These are phyloP conservation scores for Pygmarrhopalites habei DNA, from an alignment of 1,140 invertebrate species.

Conservation along the genomic window DNA sequence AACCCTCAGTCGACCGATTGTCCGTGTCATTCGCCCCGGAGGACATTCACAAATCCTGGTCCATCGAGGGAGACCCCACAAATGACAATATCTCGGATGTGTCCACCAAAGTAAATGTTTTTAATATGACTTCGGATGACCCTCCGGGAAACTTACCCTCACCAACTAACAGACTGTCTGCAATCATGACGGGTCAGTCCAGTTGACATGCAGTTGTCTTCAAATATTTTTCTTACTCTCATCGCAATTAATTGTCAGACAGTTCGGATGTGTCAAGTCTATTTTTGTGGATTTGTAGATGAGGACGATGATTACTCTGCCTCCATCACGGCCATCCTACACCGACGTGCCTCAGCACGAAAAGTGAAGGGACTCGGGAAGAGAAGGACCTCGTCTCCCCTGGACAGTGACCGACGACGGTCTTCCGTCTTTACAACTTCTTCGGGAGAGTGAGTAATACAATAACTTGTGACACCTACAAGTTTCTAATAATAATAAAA, in stretches of 20 bases:
- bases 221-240: background rate
- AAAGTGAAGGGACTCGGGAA: slow-evolving; percentile 51
- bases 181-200: slow-evolving; percentile 36
- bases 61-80: slow-evolving; percentile 29
- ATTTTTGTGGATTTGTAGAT: too few relatives aligned
- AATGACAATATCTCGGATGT: slow-evolving; percentile 39
- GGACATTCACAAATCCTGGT: slow-evolving; percentile 25
- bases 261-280: too few relatives aligned
- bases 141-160: background rate
- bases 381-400: slow-evolving; percentile 62
- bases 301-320: slow-evolving; percentile 70
- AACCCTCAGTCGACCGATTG: slow-evolving; percentile 57
- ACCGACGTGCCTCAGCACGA: slow-evolving; percentile 55
- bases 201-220: too few relatives aligned
- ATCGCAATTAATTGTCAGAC: too few relatives aligned
- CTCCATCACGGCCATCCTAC: slow-evolving; percentile 70
- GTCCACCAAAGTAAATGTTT: slow-evolving; percentile 42
- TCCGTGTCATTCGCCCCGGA: slow-evolving; percentile 59
- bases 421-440: slow-evolving; percentile 75
- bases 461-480: too few relatives aligned
- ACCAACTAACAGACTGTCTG: slow-evolving; percentile 4
- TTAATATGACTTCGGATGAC: background rate
- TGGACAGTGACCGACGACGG: slow-evolving; percentile 57
- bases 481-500: too few relatives aligned
- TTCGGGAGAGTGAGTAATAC: slow-evolving; percentile 71